Conservation (phyloP, 2,888 invertebrate species). For the Xestia rhomboidea region DNA sequence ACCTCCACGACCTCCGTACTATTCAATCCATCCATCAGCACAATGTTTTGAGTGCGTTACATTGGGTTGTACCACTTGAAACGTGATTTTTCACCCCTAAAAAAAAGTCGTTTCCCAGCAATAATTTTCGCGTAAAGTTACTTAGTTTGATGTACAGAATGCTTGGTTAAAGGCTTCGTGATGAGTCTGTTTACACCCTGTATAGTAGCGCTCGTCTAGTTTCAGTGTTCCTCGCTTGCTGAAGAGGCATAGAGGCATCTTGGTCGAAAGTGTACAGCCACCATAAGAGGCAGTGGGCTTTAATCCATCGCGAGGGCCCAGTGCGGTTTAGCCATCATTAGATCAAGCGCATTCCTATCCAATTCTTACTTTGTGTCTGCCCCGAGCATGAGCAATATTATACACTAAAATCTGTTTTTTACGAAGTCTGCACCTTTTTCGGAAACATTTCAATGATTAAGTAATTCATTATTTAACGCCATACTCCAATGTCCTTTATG, state of each 20-base stretch:
- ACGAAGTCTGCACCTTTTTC: neutral
- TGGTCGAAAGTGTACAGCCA: neutral
- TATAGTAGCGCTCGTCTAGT: neutral
- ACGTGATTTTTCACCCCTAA: too few species aligned
- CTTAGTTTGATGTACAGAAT: too few species aligned
- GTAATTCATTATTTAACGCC: neutral
- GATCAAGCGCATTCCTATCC: neutral
- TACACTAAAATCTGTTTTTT: neutral
- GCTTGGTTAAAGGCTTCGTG: too few species aligned
- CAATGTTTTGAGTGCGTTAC: too few species aligned
- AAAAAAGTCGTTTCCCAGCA: too few species aligned
- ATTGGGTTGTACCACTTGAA: too few species aligned
- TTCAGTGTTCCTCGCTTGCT: neutral
- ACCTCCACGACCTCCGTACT: too few species aligned
- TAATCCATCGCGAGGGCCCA: neutral
- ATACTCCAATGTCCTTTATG: neutral
- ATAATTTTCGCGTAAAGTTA: too few species aligned
- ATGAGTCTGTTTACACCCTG: too few species aligned
- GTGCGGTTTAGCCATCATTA: neutral
- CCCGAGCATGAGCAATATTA: neutral
- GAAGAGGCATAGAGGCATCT: neutral
- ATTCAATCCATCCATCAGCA: too few species aligned
- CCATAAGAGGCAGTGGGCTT: too few species aligned
- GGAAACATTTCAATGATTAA: neutral
- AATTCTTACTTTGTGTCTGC: neutral